These are phyloP conservation scores for Heterodera filipjevi DNA, from an alignment of 2,888 invertebrate species.

Conservation along the genomic window DNA sequence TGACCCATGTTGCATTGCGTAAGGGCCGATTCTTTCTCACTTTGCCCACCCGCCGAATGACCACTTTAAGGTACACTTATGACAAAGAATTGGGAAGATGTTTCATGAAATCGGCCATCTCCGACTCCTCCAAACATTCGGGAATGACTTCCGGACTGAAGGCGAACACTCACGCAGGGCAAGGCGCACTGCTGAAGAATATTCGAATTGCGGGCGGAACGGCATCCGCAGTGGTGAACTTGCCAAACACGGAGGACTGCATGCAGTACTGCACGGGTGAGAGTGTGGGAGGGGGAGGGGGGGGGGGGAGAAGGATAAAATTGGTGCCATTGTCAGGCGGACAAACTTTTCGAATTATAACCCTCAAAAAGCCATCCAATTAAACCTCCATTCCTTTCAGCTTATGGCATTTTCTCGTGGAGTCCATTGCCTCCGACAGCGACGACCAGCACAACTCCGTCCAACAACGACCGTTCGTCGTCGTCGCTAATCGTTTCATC, in stretches of 20 bases:
- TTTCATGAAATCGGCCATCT: slow-evolving; percentile 59
- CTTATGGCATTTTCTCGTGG: slow-evolving; percentile 53
- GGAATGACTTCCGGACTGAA: slow-evolving; percentile 56
- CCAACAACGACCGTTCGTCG: background rate
- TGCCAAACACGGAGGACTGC: slow-evolving; percentile 53
- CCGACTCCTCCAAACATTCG: slow-evolving; percentile 51
- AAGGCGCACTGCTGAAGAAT: slow-evolving; percentile 51
- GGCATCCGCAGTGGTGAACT: slow-evolving; percentile 40
- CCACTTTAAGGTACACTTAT: slow-evolving; percentile 48
- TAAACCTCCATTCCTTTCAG: slow-evolving; percentile 31
- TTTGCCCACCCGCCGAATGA: background rate
- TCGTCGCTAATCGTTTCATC: background rate
- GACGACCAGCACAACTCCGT: background rate
- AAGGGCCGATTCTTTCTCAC: slow-evolving; percentile 21
- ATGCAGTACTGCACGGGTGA: slow-evolving; percentile 57
- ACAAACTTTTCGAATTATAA: background rate
- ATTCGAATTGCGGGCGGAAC: slow-evolving; percentile 54
- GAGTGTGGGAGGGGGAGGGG: background rate
- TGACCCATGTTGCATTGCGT: slow-evolving; percentile 48
- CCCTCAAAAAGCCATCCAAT: background rate
- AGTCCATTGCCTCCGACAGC: slow-evolving; percentile 27
- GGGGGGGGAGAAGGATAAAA: background rate
- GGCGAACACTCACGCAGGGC: slow-evolving; percentile 52
- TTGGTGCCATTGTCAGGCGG: no score
- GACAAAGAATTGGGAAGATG: slow-evolving; percentile 49